Evolutionary conservation across 2,888 invertebrate genomes (phyloP).

Genomic region (Stenurella melanura): DNA sequence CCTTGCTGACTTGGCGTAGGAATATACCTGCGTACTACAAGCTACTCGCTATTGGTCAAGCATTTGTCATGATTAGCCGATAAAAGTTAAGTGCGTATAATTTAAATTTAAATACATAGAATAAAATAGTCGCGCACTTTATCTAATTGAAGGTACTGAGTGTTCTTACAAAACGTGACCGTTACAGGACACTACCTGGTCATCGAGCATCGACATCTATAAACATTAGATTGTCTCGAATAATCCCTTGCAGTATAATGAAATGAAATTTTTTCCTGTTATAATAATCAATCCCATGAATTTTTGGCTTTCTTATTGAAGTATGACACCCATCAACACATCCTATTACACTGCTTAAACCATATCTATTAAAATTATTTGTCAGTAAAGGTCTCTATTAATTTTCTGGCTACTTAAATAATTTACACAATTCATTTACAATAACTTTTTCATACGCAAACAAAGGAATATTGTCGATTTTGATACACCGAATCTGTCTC

Average conservation of each 20-base stretch:
- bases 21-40: too few relatives aligned
- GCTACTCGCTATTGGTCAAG: too few relatives aligned
- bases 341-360: not conserved
- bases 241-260: not conserved
- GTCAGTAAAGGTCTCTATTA: not conserved
- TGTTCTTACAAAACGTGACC: too few relatives aligned
- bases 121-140: too few relatives aligned
- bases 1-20: too few relatives aligned
- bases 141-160: too few relatives aligned
- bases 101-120: too few relatives aligned
- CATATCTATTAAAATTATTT: not conserved
- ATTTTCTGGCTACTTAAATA: not conserved
- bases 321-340: not conserved
- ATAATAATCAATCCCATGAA: not conserved
- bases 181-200: slow-evolving; percentile 27
- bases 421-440: not conserved
- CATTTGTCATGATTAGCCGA: too few relatives aligned
- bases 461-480: not conserved
- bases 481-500: not conserved
- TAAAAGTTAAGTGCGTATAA: too few relatives aligned
- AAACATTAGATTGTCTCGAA: slow-evolving; percentile 10
- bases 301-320: not conserved
- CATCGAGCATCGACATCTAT: slow-evolving; percentile 23
- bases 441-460: not conserved
- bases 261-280: not conserved